Conservation (phyloP, 2,797 vertebrate genomes). For the Melanitta fusca region DNA sequence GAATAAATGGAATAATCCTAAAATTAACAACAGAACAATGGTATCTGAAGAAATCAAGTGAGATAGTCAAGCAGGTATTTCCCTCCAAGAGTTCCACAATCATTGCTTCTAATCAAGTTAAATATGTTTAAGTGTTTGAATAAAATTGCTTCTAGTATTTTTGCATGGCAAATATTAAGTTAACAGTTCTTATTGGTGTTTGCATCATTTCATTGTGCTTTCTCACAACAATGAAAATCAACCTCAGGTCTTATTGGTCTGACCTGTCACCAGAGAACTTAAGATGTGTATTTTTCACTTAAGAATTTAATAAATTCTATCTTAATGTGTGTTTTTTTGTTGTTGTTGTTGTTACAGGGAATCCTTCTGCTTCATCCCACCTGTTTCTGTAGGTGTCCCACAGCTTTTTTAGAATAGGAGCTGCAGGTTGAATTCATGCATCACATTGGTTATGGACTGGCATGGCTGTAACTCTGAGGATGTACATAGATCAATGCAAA, state of each 20-base stretch:
- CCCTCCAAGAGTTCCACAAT: constrained; percentile 29
- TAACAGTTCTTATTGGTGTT: constrained; percentile 53
- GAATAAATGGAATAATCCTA: neutral
- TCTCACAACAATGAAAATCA: constrained; percentile 43
- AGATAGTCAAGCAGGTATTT: constrained; percentile 27
- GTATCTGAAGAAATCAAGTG: neutral
- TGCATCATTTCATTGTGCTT: constrained; percentile 20
- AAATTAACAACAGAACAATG: neutral
- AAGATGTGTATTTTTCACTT: neutral
- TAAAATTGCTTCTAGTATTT: constrained; percentile 65
- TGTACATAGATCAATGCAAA: constrained; percentile 9
- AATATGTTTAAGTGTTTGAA: neutral
- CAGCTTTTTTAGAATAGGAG: neutral
- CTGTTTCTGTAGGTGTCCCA: neutral
- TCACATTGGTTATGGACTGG: neutral
- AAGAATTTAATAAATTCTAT: neutral
- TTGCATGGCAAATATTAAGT: constrained; percentile 48
- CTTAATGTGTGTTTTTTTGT: neutral
- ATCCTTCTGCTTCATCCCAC: neutral
- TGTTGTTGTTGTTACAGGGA: neutral
- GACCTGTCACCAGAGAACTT: constrained; percentile 33
- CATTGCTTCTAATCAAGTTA: constrained; percentile 67
- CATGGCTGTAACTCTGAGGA: neutral
- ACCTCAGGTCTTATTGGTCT: constrained; percentile 50
- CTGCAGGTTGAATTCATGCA: neutral